These are phyloP conservation scores for Plotosus lineatus DNA, from an alignment of 2,113 vertebrate genomes.

Conservation along the genomic window DNA sequence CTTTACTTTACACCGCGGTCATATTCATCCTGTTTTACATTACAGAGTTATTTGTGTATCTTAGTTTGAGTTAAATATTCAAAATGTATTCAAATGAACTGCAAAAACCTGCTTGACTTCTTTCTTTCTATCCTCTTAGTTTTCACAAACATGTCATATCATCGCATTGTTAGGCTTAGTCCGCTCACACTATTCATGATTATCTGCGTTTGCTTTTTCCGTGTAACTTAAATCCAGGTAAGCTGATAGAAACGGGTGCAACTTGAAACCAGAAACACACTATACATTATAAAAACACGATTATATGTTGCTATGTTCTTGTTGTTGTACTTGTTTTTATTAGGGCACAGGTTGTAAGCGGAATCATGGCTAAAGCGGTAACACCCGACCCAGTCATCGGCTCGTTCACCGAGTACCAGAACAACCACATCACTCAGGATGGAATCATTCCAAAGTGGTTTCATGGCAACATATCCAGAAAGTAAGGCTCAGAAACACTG, in stretches of 20 bases:
- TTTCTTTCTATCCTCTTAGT: background rate
- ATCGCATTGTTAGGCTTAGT: background rate
- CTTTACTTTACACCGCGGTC: background rate
- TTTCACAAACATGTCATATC: background rate
- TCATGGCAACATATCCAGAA: constrained; percentile 79
- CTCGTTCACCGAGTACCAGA: constrained; percentile 76
- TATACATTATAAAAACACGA: background rate
- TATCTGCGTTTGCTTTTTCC: background rate
- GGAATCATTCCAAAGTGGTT: constrained; percentile 78
- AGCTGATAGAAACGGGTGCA: background rate
- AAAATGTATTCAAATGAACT: constrained; percentile 27
- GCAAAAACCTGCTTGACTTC: constrained; percentile 12
- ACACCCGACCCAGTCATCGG: constrained; percentile 50
- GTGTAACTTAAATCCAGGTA: background rate
- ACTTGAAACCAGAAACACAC: background rate
- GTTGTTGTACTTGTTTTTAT: background rate
- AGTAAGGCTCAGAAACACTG: constrained; percentile 64
- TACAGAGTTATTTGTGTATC: background rate
- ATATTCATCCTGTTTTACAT: background rate
- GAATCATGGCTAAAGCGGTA: constrained; percentile 58
- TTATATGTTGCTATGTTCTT: background rate
- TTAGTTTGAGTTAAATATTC: background rate
- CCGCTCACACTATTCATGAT: background rate
- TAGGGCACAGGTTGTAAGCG: background rate
- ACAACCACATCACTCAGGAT: constrained; percentile 59